Evolutionary conservation across 2,888 invertebrate genomes (phyloP).

Genomic region (Lepidochrysops patricia): DNA sequence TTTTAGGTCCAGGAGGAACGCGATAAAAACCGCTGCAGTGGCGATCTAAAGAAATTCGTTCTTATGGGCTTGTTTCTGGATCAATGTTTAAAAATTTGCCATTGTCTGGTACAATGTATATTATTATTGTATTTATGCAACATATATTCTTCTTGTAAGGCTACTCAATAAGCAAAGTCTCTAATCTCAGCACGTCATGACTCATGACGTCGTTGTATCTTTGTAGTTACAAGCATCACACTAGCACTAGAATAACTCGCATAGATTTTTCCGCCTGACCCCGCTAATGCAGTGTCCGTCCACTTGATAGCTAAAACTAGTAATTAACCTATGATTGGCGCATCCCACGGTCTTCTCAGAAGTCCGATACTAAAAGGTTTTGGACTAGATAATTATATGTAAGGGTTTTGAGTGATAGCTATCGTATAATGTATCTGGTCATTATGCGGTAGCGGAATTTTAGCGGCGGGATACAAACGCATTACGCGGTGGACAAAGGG

Average conservation of each 20-base stretch:
- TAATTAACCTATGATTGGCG: constrained; percentile 62
- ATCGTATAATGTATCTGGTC: constrained; percentile 47
- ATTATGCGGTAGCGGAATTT: constrained; percentile 53
- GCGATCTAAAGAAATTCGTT: too few species aligned
- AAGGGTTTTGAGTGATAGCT: constrained; percentile 45
- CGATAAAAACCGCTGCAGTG: too few species aligned
- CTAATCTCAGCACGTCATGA: too few species aligned
- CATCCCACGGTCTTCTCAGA: constrained; percentile 67
- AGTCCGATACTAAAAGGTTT: constrained; percentile 69
- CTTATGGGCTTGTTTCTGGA: too few species aligned
- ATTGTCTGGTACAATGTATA: not conserved
- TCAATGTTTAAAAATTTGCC: too few species aligned
- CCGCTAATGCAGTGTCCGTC: constrained; percentile 53
- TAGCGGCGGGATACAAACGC: constrained; percentile 28
- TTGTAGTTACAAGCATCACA: not conserved
- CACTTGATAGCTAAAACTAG: constrained; percentile 61
- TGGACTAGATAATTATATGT: constrained; percentile 70
- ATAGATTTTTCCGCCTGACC: constrained; percentile 30
- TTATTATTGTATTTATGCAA: too few species aligned
- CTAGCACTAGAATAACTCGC: not conserved
- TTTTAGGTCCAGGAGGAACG: too few species aligned
- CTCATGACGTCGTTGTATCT: too few species aligned
- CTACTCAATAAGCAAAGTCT: too few species aligned
- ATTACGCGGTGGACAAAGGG: not conserved
- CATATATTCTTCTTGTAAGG: too few species aligned